Percentiles rank a stretch among this genome's conserved stretches.
Evolutionary conservation across 2,888 invertebrate genomes (phyloP).

Genomic region (Chrysolina haemoptera): DNA sequence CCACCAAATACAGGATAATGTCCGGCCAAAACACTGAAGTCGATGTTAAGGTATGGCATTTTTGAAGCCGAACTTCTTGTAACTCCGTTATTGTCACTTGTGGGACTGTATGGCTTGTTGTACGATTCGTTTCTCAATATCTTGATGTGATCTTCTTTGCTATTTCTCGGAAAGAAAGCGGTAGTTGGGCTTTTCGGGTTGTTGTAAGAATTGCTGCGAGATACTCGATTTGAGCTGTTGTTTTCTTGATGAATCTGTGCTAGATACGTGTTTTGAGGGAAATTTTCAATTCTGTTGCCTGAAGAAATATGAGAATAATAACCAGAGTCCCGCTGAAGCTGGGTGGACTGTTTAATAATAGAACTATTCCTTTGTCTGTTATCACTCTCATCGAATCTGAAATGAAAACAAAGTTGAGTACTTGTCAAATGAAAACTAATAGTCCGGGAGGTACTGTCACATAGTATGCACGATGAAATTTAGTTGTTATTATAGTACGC

Average conservation of each 20-base stretch:
- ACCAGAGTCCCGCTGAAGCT: constrained; percentile 22
- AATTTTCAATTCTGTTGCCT: constrained; percentile 27
- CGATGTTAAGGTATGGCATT: constrained; percentile 32
- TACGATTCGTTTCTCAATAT: not conserved
- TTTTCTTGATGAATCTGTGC: constrained; percentile 34
- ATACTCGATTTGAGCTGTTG: constrained; percentile 2
- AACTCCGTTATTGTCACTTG: constrained; percentile 2
- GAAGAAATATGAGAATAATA: constrained; percentile 31
- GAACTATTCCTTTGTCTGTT: not conserved
- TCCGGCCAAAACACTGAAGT: constrained; percentile 40
- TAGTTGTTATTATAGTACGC: too few species aligned
- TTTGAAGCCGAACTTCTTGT: constrained; percentile 23
- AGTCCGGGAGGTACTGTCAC: too few species aligned
- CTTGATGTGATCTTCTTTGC: not conserved
- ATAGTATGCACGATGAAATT: too few species aligned
- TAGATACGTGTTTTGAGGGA: constrained; percentile 27
- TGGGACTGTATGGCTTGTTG: not conserved
- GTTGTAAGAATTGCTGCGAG: constrained; percentile 21
- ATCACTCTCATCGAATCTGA: constrained; percentile 30
- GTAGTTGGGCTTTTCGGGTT: not conserved
- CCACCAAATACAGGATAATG: constrained; percentile 42
- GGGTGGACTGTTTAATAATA: not conserved
- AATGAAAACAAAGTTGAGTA: constrained; percentile 9
- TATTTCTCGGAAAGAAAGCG: not conserved
- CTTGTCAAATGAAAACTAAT: too few species aligned